Evolutionary conservation across 2,888 invertebrate genomes (phyloP), one percentile per base, ranked within the genome.

Genomic region (Drosophila anceps): DNA sequence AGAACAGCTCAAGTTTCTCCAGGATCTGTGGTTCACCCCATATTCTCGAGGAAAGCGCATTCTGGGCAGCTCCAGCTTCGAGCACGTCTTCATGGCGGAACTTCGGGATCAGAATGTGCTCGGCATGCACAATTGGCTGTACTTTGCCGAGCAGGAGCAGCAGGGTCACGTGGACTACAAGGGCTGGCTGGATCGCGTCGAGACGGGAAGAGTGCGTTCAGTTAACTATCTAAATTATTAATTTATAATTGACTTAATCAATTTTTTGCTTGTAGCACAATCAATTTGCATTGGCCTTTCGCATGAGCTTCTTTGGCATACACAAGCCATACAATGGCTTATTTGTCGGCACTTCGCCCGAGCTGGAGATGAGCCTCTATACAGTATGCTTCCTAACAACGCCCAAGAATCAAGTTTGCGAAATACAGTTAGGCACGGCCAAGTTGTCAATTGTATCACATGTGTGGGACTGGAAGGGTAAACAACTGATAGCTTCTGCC

Each of bases 11-110:
- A 79, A 83, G 18, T 60, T 92, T 4, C 81, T 91, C 1, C 79
- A 81, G 37, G 85, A 91, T 0, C 82, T 90, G 0, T 91, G 91
- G 91, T 91, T 91, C 48, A 87, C 91, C 5, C 91, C 84, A 0
- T 91, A 91, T 43, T 90, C 91, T 3, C 84, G 91, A 0, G 90
- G 88, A 0, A 83, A 81, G 4, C 82, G 84, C 10, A 79, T 82
- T 24, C 57, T 90, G n/a, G 85, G 91, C n/a, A 92, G 91, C 61
- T 92, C 92, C 2, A 91, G 91, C 20, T 92, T 91, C 50, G 91
- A 91, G 62, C 91, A 91, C 59, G 88, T 92, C 0, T 91, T 91
- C 53, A 70, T 91, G 64, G 91, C 92, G 0, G 92, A 92, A 46
- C 57, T 91, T 10, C 81, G 84, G 2, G 88, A 90, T 15, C 73